A percentile compares a stretch with the other conserved stretches of the same genome.
Conservation (phyloP, 1,140 invertebrate species). For the Popillia japonica region DNA sequence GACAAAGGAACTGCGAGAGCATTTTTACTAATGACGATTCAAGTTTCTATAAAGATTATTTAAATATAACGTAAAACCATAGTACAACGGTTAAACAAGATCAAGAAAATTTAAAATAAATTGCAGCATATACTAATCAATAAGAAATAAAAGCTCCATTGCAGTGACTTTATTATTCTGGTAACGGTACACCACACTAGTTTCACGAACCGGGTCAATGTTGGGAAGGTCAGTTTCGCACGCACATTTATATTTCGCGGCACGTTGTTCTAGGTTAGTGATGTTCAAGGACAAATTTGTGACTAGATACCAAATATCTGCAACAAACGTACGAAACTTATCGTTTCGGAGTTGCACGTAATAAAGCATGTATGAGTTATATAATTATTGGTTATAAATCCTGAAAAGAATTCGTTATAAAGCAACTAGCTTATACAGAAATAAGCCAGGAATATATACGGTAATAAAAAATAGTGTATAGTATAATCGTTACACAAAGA, state of each 20-base stretch:
- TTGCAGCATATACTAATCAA: background rate
- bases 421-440: too few relatives aligned
- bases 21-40: too few relatives aligned
- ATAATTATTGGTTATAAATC: too few relatives aligned
- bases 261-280: constrained; percentile 10
- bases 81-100: background rate
- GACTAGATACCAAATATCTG: constrained; percentile 33
- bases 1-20: too few relatives aligned
- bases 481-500: too few relatives aligned
- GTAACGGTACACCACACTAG: constrained; percentile 10
- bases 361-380: too few relatives aligned
- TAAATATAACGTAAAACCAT: background rate
- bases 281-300: constrained; percentile 24
- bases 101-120: background rate
- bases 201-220: constrained; percentile 22
- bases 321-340: background rate
- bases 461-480: too few relatives aligned
- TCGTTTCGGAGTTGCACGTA: too few relatives aligned
- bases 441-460: too few relatives aligned
- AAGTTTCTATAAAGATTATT: too few relatives aligned
- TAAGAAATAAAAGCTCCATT: constrained; percentile 8
- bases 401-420: too few relatives aligned
- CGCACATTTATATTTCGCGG: constrained; percentile 30
- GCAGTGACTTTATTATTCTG: constrained; percentile 11
- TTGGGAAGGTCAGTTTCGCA: constrained; percentile 33